phyloP scores from a whole-genome alignment of 2,113 vertebrate species.

The Corythornis vintsioides region DNA sequence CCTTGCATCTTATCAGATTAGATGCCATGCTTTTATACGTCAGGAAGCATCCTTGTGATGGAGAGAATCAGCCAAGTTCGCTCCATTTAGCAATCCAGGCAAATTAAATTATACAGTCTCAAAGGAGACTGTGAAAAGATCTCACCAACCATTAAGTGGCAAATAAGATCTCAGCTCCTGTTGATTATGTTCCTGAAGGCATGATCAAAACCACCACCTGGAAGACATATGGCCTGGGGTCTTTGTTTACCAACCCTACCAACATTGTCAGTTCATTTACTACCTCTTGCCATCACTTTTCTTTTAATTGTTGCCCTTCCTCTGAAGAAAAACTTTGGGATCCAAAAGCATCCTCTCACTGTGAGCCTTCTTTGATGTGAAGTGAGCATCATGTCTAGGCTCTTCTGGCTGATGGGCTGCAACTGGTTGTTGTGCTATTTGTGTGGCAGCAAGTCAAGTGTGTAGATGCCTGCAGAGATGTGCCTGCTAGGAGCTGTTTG shows the following conservation, averaged over 20 bases:
- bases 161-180: constrained; percentile 2
- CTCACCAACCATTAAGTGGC: neutral
- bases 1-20: neutral
- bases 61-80: neutral
- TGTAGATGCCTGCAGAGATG: neutral
- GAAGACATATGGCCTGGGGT: neutral
- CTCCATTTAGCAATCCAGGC: constrained; percentile 13
- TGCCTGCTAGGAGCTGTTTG: neutral
- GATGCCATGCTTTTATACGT: neutral
- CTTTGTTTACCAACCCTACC: neutral
- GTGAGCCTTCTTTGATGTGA: neutral
- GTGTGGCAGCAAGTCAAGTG: neutral
- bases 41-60: neutral
- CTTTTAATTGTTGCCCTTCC: neutral
- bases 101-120: neutral
- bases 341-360: neutral
- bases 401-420: neutral
- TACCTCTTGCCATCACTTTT: neutral
- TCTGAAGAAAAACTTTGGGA: neutral
- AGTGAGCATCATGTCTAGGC: neutral
- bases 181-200: neutral
- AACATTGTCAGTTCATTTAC: neutral
- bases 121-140: neutral
- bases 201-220: constrained; percentile 2
- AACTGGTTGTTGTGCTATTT: neutral